Evolutionary conservation across 2,888 invertebrate species (phyloP).

Genomic region (Parnassius mnemosyne): DNA sequence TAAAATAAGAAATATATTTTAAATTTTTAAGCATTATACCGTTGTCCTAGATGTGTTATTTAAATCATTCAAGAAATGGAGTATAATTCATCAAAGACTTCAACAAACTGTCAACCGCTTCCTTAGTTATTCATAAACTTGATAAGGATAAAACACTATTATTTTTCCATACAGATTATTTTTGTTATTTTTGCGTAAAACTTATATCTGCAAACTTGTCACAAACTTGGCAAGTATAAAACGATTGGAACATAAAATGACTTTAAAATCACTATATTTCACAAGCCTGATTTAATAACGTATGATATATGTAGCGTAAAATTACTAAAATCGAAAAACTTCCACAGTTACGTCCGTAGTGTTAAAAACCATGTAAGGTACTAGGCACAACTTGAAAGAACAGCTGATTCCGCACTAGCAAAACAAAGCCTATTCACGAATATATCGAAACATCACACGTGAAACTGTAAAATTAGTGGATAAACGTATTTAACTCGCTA

Average conservation of each 20-base stretch:
- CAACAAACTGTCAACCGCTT: too few species aligned
- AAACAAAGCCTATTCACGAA: conserved; percentile 54
- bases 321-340: conserved; percentile 29
- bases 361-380: conserved; percentile 51
- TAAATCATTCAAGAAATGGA: too few species aligned
- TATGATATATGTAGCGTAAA: not conserved
- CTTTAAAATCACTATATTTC: conserved; percentile 5
- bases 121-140: too few species aligned
- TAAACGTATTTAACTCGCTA: conserved; percentile 46
- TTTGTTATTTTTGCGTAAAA: too few species aligned
- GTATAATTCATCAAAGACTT: too few species aligned
- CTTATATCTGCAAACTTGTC: too few species aligned
- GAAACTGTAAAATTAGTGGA: conserved; percentile 40
- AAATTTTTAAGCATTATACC: too few species aligned
- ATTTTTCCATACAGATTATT: too few species aligned
- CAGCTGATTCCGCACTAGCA: conserved; percentile 75
- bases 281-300: not conserved
- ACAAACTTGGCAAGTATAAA: not conserved
- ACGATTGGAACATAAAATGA: not conserved
- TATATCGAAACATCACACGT: conserved; percentile 41
- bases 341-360: conserved; percentile 49
- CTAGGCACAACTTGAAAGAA: conserved; percentile 58
- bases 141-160: too few species aligned
- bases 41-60: too few species aligned
- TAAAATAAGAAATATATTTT: too few species aligned